Evolutionary conservation across 2,888 invertebrate genomes (phyloP), one percentile per base, ranked within the genome.

Genomic region (Eupithecia vulgata): DNA sequence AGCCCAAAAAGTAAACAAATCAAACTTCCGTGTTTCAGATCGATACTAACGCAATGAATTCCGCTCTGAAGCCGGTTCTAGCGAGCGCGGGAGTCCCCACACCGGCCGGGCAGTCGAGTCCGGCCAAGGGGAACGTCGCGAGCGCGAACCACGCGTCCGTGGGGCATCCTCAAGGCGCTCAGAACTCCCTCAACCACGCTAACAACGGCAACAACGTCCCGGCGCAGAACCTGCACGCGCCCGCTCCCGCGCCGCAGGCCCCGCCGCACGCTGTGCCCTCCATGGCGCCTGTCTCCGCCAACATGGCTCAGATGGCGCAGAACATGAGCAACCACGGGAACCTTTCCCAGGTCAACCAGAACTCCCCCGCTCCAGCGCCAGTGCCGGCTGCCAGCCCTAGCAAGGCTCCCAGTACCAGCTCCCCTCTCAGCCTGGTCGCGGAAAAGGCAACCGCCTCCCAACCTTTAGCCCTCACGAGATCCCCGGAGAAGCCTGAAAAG

Each of bases 11-110:
- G 82, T 90, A 86, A 91, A 86, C 83, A 85, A 82, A 68, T 64
- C 40, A 80, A 75, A 69, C 37, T 78, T 74, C 90, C 90, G 86
- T 91, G 88, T 92, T 93, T 90, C 91, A 93, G 91, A 85, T 88
- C 85, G 82, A 42, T 72, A 70, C 59, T 57, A 57, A 57, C 67
- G 72, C 52, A 62, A 95, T 95, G 95, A 95, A 95, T 93, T 95
- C 95, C 85, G 95, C 95, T 86, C 88, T 95, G 89, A 95, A 95
- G 91, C 95, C 95, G 87, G 95, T 94, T 84, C 85, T 95, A 84
- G 91, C 95, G 80, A 92, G 95, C 86, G 89, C 93, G 86, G 93
- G 91, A 83, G 91, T 91, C 80, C 90, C 90, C 81, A 90, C 89
- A 88, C 91, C 86, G 89, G 94, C 89, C 74, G 93, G 89, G 72